phyloP scores from a whole-genome alignment of 2,888 invertebrate species.

The Dione juno region DNA sequence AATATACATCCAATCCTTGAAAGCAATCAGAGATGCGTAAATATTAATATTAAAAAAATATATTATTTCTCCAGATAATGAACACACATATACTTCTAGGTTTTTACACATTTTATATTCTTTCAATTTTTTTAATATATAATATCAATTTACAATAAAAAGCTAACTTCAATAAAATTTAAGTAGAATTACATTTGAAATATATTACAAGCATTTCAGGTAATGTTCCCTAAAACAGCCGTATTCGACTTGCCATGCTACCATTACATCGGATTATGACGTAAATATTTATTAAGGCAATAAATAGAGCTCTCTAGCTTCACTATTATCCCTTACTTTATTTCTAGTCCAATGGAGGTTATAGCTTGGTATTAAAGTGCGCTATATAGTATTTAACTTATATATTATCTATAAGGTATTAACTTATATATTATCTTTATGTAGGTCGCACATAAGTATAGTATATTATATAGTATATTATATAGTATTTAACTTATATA shows the following conservation, averaged over 20 bases:
- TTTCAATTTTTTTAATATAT: not conserved
- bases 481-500: too few relatives aligned
- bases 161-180: not conserved
- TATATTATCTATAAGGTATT: too few relatives aligned
- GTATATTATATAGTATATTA: too few relatives aligned
- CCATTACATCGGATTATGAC: conserved; percentile 71
- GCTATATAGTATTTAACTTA: too few relatives aligned
- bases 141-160: not conserved
- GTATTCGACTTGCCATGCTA: conserved; percentile 53
- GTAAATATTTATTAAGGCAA: conserved; percentile 70
- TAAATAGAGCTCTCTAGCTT: conserved; percentile 62
- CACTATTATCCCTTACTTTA: conserved; percentile 62
- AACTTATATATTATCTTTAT: too few relatives aligned
- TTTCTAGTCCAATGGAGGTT: conserved; percentile 55
- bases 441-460: too few relatives aligned
- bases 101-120: too few relatives aligned
- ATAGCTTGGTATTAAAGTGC: conserved; percentile 53
- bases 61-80: too few relatives aligned
- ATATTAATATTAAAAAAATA: too few relatives aligned
- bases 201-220: conserved; percentile 47
- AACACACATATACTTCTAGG: too few relatives aligned
- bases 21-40: too few relatives aligned
- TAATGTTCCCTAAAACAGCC: conserved; percentile 43
- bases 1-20: too few relatives aligned
- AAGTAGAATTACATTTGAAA: conserved; percentile 36